These are phyloP conservation scores for Hypselothyrea guttata DNA, from an alignment of 2,888 invertebrate genomes.

Conservation along the genomic window DNA sequence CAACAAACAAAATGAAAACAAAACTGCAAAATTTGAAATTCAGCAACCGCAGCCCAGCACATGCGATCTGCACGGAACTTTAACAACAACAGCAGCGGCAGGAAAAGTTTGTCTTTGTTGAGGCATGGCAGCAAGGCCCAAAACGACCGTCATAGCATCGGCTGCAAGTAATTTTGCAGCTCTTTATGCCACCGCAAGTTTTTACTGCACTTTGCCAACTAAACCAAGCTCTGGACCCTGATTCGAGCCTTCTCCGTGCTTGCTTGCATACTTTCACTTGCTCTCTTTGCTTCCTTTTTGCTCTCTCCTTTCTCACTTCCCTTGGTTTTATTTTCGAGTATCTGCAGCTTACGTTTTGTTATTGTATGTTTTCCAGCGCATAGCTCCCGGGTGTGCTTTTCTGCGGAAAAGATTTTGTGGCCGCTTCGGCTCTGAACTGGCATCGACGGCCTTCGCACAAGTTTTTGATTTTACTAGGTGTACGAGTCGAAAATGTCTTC, in stretches of 20 bases:
- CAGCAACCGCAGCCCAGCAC: slow-evolving; percentile 70
- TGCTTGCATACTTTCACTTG: slow-evolving; percentile 8
- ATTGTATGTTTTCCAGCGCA: background rate
- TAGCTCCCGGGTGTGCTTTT: slow-evolving; percentile 43
- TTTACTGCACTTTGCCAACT: slow-evolving; percentile 75
- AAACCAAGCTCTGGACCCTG: slow-evolving; percentile 46
- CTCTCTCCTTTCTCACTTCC: slow-evolving; percentile 11
- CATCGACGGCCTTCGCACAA: slow-evolving; percentile 1
- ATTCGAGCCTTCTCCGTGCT: slow-evolving; percentile 13
- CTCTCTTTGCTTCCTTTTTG: slow-evolving; percentile 3
- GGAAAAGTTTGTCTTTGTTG: slow-evolving; percentile 69
- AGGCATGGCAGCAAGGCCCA: slow-evolving; percentile 40
- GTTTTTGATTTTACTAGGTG: slow-evolving; percentile 66
- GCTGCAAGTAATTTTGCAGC: slow-evolving; percentile 66
- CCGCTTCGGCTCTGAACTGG: too few relatives aligned
- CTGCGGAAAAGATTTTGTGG: slow-evolving; percentile 46
- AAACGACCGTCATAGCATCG: slow-evolving; percentile 29
- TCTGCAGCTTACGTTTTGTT: slow-evolving; percentile 18
- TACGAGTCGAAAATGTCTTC: too few relatives aligned
- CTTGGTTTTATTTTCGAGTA: slow-evolving; percentile 7
- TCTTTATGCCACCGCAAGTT: slow-evolving; percentile 76
- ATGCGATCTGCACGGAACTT: slow-evolving; percentile 65
- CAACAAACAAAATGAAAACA: slow-evolving; percentile 48
- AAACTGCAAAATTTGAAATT: slow-evolving; percentile 71
- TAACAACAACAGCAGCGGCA: slow-evolving; percentile 35